These are phyloP conservation scores for Apis mellifera DNA, from an alignment of 1,140 invertebrate species.

Conservation along the genomic window Amel_HAv3.1 CM009941.2:12251001-12251500, in stretches of 20 bases:
- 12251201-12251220: no score
- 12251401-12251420: constrained; percentile 31
- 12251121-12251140: no score
- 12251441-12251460: constrained; percentile 48
- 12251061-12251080: no score
- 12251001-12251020: no score
- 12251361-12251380: constrained; percentile 24
- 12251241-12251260: background rate
- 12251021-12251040: no score
- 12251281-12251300: background rate
- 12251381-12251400: constrained; percentile 9
- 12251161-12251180: no score
- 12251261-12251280: constrained; percentile 11
- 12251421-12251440: background rate
- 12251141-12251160: no score
- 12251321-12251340: background rate
- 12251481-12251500: constrained; percentile 58
- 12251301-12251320: background rate
- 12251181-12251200: no score
- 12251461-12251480: constrained; percentile 46
- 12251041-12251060: no score
- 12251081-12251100: no score
- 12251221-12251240: no score
- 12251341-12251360: background rate
- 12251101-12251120: no score